Evolutionary conservation across 2,797 vertebrate genomes (phyloP), one percentile per base, ranked within the genome.

Genomic region (Dryobates pubescens): DNA sequence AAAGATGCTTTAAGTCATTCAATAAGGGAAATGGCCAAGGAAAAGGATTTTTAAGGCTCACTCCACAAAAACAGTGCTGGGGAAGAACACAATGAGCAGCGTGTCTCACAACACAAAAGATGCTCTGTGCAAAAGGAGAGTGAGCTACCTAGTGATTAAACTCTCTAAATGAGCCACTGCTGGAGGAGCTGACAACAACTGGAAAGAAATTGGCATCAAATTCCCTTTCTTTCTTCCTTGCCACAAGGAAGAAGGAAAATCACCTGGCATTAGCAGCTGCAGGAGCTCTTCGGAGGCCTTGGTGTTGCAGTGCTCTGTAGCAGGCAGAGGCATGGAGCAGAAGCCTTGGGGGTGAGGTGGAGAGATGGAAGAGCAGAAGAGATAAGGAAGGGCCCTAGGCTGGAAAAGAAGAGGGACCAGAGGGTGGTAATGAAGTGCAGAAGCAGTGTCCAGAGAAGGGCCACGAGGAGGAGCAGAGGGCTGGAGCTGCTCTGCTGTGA

Each of bases 21-120:
- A 51, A 51, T 80, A 67, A 49, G 53, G 94, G 81, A 91, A 93
- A 71, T 22, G 51, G 57, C 45, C 20, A 13, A 82, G 86, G 91
- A 89, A 89, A 93, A 92, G 36, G 1, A 70, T 78, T 93, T 87
- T 83, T 67, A 81, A 89, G 93, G 77, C 82, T 88, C 10, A 11
- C 57, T 78, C 80, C 9, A 3, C 62, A 67, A 30, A 82, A 59
- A 67, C 68, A 11, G 18, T 26, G 59, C 56, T 68, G 47, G 49
- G 56, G 61, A 62, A 62, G 82, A 89, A 59, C 57, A 81, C 85
- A 87, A 57, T 11, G 67, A 5, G 1, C 13, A 20, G 76, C 45
- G 71, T 95, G 95, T 90, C 92, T 96, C 88, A 88, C 94, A 97
- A 92, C 88, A 95, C 93, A 96, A 92, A 96, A 82, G 90, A 77